Evolutionary conservation across 2,888 invertebrate genomes (phyloP).

Genomic region (Euspilapteryx auroguttella): DNA sequence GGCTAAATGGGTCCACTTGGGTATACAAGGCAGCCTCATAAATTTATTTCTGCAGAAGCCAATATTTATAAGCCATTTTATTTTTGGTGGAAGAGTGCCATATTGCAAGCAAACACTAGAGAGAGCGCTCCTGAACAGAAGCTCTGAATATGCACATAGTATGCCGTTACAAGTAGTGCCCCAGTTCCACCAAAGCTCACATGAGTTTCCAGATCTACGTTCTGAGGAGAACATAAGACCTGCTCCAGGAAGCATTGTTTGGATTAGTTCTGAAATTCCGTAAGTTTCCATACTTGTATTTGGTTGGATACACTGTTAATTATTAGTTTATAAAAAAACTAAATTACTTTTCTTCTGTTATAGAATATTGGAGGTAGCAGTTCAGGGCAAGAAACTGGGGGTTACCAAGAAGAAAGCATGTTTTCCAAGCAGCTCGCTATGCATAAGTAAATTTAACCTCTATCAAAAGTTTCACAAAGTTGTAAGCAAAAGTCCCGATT

Average conservation of each 20-base stretch:
- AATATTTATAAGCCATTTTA: slow-evolving; percentile 70
- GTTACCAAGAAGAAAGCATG: slow-evolving; percentile 67
- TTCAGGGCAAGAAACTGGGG: slow-evolving; percentile 79
- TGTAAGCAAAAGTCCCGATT: slow-evolving; percentile 19
- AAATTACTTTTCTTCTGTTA: slow-evolving; percentile 14
- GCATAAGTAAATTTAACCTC: slow-evolving; percentile 58
- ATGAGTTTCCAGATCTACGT: slow-evolving; percentile 20
- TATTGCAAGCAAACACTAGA: slow-evolving; percentile 63
- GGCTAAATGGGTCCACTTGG: slow-evolving; percentile 84
- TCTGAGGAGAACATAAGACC: slow-evolving; percentile 17
- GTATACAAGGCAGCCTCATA: slow-evolving; percentile 82
- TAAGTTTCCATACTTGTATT: slow-evolving; percentile 17
- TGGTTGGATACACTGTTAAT: slow-evolving; percentile 2
- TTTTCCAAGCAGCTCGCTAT: slow-evolving; percentile 35
- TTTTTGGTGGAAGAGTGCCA: slow-evolving; percentile 69
- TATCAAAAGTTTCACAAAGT: slow-evolving; percentile 44
- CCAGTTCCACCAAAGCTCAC: slow-evolving; percentile 20
- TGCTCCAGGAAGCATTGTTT: slow-evolving; percentile 34
- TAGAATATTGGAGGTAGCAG: slow-evolving; percentile 70
- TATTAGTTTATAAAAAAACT: slow-evolving; percentile 5
- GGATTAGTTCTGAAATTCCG: slow-evolving; percentile 21
- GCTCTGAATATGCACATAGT: slow-evolving; percentile 8
- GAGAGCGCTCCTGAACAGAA: slow-evolving; percentile 49
- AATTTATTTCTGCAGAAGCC: slow-evolving; percentile 66
- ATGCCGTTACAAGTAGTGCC: slow-evolving; percentile 16